phyloP scores from a whole-genome alignment of 1,140 invertebrate genomes.

The Hestina assimilis region DNA sequence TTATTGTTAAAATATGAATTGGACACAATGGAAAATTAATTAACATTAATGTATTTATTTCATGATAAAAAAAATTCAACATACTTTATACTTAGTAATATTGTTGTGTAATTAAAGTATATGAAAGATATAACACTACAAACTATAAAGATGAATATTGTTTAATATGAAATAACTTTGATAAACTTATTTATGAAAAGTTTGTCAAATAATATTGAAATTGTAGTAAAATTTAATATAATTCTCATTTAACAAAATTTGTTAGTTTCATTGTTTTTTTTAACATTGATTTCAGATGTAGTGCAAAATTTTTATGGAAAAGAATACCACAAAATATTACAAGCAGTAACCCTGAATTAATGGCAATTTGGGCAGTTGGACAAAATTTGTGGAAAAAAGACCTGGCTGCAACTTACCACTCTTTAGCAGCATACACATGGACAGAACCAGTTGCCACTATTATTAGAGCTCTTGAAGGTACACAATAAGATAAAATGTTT shows the following conservation, averaged over 20 bases:
- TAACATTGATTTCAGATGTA: slow-evolving; percentile 81
- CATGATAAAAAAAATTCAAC: too few species aligned
- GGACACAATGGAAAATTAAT: too few species aligned
- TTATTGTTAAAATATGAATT: too few species aligned
- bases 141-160: too few species aligned
- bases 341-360: slow-evolving; percentile 84
- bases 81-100: too few species aligned
- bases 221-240: slow-evolving; percentile 8
- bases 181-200: too few species aligned
- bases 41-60: too few species aligned
- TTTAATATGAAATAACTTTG: too few species aligned
- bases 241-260: background rate
- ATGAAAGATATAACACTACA: too few species aligned
- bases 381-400: slow-evolving; percentile 92
- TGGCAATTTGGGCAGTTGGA: slow-evolving; percentile 88
- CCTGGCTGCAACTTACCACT: slow-evolving; percentile 86
- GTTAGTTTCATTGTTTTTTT: background rate
- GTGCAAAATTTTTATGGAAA: slow-evolving; percentile 95
- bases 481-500: background rate
- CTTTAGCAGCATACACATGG: slow-evolving; percentile 84
- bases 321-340: slow-evolving; percentile 88
- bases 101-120: too few species aligned
- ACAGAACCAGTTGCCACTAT: slow-evolving; percentile 86
- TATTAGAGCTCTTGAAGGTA: slow-evolving; percentile 88
- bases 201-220: too few species aligned